A percentile compares a stretch with the other conserved stretches of the same genome.
Conservation (phyloP, 2,113 vertebrate species). For the Ciconia boyciana region DNA sequence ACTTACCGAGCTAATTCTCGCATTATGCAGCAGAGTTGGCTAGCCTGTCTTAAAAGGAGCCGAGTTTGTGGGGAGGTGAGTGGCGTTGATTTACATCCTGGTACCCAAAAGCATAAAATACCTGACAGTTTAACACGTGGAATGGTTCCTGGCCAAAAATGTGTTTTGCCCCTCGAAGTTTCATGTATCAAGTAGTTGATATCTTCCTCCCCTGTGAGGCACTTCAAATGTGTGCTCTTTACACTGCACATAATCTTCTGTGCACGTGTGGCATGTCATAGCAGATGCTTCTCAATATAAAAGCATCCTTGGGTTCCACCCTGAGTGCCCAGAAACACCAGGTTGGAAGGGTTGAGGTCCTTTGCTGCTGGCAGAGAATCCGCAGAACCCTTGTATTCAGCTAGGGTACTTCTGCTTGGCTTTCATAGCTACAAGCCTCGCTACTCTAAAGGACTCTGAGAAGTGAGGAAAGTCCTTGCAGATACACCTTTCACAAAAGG, state of each 20-base stretch:
- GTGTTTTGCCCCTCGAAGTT: not conserved
- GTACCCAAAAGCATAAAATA: not conserved
- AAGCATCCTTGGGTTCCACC: not conserved
- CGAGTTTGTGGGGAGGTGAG: not conserved
- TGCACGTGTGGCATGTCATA: rapidly evolving
- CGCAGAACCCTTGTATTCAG: rapidly evolving
- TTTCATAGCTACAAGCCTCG: rapidly evolving
- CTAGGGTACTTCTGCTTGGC: not conserved
- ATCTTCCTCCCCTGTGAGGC: not conserved
- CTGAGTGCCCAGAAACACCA: rapidly evolving
- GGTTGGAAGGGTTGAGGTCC: not conserved
- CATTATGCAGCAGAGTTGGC: not conserved
- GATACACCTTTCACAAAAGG: rapidly evolving
- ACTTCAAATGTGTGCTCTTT: rapidly evolving
- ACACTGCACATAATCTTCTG: rapidly evolving
- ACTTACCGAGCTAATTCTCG: not conserved
- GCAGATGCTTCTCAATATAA: not conserved
- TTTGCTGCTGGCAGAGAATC: not conserved
- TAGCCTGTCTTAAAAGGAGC: not conserved
- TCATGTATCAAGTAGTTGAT: rapidly evolving
- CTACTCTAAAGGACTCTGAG: not conserved
- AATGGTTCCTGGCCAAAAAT: not conserved
- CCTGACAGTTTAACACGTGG: not conserved
- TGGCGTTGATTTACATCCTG: not conserved
- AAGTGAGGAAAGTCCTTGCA: not conserved